A percentile compares a stretch with the other conserved stretches of the same genome.
Conservation (phyloP, 2,888 invertebrate species). For the Steinernema hermaphroditum region DNA sequence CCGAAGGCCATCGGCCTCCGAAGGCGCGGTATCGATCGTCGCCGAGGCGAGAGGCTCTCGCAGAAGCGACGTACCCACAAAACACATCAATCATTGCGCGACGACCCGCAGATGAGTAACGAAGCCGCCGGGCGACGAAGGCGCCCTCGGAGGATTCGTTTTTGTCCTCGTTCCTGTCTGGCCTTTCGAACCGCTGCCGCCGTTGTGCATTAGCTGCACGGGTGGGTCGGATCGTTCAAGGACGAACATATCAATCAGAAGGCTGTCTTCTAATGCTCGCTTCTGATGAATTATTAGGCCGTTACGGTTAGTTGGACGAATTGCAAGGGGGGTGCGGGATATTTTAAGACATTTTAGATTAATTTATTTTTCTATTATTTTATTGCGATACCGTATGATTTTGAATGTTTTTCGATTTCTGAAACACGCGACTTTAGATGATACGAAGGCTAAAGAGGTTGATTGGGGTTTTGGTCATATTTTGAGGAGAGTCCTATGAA, state of each 20-base stretch:
- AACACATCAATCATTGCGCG: constrained; percentile 24
- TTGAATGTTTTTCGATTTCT: too few species aligned
- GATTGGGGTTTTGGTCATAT: too few species aligned
- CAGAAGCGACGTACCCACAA: neutral
- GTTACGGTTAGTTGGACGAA: too few species aligned
- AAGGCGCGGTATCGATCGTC: constrained; percentile 20
- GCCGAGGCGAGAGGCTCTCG: neutral
- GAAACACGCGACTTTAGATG: too few species aligned
- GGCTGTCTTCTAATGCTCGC: neutral
- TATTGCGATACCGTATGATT: too few species aligned
- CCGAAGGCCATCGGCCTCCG: constrained; percentile 4
- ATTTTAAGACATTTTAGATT: too few species aligned
- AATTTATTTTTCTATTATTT: too few species aligned
- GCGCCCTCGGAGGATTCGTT: constrained; percentile 1
- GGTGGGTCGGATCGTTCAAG: neutral
- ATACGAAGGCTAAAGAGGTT: too few species aligned
- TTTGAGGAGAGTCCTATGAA: too few species aligned
- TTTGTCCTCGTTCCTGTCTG: neutral
- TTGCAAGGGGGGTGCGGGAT: too few species aligned
- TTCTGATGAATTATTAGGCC: too few species aligned
- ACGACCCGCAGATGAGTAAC: constrained; percentile 4
- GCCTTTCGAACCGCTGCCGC: neutral
- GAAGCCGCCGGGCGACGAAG: neutral
- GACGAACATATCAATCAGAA: neutral
- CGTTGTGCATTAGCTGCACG: neutral